phyloP scores from a whole-genome alignment of 2,888 invertebrate species.

The Lasiommata megera region DNA sequence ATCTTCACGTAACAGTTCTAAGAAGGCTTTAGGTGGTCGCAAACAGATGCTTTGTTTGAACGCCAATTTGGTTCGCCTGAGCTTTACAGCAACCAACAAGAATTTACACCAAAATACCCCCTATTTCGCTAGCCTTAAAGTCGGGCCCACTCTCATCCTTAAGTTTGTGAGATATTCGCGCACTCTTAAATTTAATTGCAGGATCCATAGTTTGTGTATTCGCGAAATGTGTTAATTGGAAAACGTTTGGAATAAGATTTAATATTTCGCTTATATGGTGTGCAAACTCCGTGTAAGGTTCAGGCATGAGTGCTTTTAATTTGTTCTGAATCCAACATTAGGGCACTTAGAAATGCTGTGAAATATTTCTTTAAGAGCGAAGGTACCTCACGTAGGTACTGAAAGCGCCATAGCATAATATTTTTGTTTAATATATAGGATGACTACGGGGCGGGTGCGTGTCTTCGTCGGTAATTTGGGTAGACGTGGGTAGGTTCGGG shows the following conservation, averaged over 20 bases:
- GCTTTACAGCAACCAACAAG: slow-evolving; percentile 46
- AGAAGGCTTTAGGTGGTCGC: slow-evolving; percentile 75
- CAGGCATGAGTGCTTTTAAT: slow-evolving; percentile 28
- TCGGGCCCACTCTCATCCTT: neutral
- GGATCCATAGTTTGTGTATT: slow-evolving; percentile 56
- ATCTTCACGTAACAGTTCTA: slow-evolving; percentile 45
- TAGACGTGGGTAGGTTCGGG: too few relatives aligned
- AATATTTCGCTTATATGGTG: slow-evolving; percentile 59
- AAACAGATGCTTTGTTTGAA: slow-evolving; percentile 70
- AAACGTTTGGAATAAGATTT: slow-evolving; percentile 52
- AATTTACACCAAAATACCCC: slow-evolving; percentile 26
- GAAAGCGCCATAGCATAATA: too few relatives aligned
- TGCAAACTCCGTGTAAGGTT: slow-evolving; percentile 43
- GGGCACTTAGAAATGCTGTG: too few relatives aligned
- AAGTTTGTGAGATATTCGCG: slow-evolving; percentile 35
- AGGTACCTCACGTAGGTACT: too few relatives aligned
- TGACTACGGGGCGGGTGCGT: too few relatives aligned
- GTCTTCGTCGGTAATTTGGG: too few relatives aligned
- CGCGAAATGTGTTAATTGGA: slow-evolving; percentile 72
- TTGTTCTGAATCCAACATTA: slow-evolving; percentile 17
- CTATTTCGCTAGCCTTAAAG: slow-evolving; percentile 18
- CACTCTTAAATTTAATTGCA: slow-evolving; percentile 66
- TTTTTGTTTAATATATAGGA: too few relatives aligned
- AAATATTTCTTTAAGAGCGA: too few relatives aligned
- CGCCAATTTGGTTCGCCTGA: slow-evolving; percentile 64